Evolutionary conservation across 2,888 invertebrate species (phyloP).

Genomic region (Acheta domesticus): DNA sequence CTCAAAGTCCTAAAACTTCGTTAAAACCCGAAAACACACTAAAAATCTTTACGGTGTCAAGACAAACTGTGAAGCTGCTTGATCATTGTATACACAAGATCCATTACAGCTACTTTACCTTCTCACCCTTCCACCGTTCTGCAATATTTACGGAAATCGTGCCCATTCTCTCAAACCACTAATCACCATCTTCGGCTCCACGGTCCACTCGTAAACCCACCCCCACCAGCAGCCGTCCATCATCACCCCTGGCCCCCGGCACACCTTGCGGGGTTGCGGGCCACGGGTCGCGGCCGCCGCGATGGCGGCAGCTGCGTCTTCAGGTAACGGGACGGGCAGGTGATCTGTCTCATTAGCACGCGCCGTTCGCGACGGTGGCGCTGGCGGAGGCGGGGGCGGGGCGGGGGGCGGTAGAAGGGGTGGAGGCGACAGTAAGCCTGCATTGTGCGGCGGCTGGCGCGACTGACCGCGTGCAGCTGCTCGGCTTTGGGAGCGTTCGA

Average conservation of each 20-base stretch:
- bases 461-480: no score
- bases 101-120: no score
- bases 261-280: background rate
- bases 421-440: no score
- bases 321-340: background rate
- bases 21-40: no score
- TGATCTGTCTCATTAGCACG: constrained; percentile 18
- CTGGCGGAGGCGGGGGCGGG: background rate
- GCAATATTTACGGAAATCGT: no score
- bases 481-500: no score
- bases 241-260: background rate
- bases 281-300: background rate
- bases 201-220: background rate
- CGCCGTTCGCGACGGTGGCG: background rate
- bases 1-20: no score
- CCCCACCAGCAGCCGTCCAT: background rate
- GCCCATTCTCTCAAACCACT: background rate
- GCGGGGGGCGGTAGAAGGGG: background rate
- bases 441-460: no score
- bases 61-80: no score
- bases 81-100: no score
- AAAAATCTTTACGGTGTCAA: no score
- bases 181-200: background rate
- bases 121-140: no score
- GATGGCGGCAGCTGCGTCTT: background rate